Base-by-base conservation (phyloP, 2,888 invertebrate species). In the Dascillus cervinus region DNA sequence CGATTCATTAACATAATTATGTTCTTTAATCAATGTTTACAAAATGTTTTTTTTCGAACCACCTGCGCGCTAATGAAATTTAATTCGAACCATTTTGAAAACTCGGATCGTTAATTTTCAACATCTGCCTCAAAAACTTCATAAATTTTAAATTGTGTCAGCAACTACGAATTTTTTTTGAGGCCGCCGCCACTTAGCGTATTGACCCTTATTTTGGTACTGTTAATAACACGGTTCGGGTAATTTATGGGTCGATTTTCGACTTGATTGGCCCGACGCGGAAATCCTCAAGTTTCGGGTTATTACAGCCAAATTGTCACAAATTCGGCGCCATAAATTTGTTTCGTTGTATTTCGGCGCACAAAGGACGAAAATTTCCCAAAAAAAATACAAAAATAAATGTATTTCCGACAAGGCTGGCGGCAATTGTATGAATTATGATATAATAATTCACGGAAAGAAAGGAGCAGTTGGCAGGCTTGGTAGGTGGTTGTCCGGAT, bases 391-490 rank as follows among this genome's bases (percentile, higher is more conserved):
- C 64, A 49, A 49, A 50, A 53, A 56, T 52, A 53, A 55, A 56
- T 53, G 55, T 53, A 55, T 56, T 52, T 56, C 60, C 58, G 59
- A 58, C 58, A 49, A 55, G 54, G 55, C 53, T 56, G 56, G 56
- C 57, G 60, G 58, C 51, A 55, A 59, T 58, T 56, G 55, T 50
- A 55, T 63, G 60, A 63, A 53, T 61, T 63, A 62, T 58, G 53
- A 52, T 49, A 46, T 55, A 53, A 62, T 63, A 63, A 62, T 60
- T 63, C 61, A 63, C 46, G 41, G 47, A 56, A 56, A 58, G 61
- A 62, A 62, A 61, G 54, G 56, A 59, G 50, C 53, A 47, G 54
- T 56, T 56, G 61, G 58, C 61, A 55, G 53, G 55, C 56, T 49
- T 53, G 49, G 56, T 59, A 59, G 59, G 58, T 59, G 58, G 57